These are phyloP conservation scores for Yponomeuta evonymella DNA, from an alignment of 2,888 invertebrate species.

Conservation along the genomic window DNA sequence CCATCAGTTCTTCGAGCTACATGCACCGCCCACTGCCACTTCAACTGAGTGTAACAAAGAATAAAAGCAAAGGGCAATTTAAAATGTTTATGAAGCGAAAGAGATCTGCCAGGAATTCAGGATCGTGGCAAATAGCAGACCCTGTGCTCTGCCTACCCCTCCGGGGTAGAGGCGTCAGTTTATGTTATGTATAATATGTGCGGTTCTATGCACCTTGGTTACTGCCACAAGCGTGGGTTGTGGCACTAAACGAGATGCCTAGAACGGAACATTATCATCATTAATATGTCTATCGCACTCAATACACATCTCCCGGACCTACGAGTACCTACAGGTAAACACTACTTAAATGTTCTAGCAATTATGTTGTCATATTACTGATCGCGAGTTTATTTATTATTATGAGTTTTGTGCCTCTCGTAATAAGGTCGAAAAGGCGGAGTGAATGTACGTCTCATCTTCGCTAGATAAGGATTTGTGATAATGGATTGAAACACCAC, in stretches of 20 bases:
- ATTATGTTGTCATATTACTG: constrained; percentile 2
- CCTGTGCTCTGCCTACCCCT: no score
- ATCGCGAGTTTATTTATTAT: not conserved
- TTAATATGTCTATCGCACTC: not conserved
- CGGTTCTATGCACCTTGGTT: not conserved
- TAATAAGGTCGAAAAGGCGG: not conserved
- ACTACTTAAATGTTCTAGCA: not conserved
- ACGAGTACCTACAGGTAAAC: not conserved
- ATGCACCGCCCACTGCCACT: no score
- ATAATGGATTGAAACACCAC: not conserved
- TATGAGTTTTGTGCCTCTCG: not conserved
- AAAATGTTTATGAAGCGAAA: no score
- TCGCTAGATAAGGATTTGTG: not conserved
- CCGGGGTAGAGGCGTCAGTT: no score
- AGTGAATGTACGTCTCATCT: not conserved
- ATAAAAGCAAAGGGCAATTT: no score
- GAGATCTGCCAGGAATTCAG: no score
- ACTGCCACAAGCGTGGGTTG: not conserved
- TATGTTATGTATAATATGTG: no score
- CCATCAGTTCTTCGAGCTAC: no score
- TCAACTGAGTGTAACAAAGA: no score
- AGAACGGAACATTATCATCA: not conserved
- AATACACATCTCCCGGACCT: not conserved
- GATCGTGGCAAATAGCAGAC: no score
- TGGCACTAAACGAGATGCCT: no score